Conservation (phyloP, 2,888 invertebrate species). For the Noctua pronuba region DNA sequence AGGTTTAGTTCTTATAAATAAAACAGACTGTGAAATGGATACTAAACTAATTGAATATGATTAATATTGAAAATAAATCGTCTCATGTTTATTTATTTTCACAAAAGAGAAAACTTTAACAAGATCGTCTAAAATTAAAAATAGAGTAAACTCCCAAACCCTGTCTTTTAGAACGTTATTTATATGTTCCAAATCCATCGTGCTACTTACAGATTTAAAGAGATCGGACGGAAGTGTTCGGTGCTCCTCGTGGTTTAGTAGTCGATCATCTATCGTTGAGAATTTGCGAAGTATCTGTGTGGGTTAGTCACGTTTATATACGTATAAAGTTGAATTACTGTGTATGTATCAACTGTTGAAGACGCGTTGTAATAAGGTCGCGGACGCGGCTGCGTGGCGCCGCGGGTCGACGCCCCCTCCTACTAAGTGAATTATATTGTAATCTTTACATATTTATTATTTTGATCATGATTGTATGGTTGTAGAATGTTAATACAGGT, state of each 20-base stretch:
- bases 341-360: slow-evolving; percentile 66
- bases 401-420: slow-evolving; percentile 82
- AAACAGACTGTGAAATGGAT: slow-evolving; percentile 31
- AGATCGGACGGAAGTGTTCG: slow-evolving; percentile 64
- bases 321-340: slow-evolving; percentile 67
- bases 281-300: slow-evolving; percentile 60
- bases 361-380: slow-evolving; percentile 84
- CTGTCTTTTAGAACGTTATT: slow-evolving; percentile 61
- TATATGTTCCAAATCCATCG: slow-evolving; percentile 62
- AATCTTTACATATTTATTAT: slow-evolving; percentile 69
- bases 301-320: slow-evolving; percentile 66
- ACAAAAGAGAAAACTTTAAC: slow-evolving; percentile 25
- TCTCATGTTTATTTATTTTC: slow-evolving; percentile 33
- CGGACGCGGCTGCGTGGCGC: slow-evolving; percentile 85
- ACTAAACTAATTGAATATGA: slow-evolving; percentile 33
- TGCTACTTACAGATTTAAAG: slow-evolving; percentile 67
- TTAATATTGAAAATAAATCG: slow-evolving; percentile 43
- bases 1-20: slow-evolving; percentile 29
- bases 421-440: slow-evolving; percentile 78
- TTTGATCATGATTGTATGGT: slow-evolving; percentile 52
- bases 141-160: slow-evolving; percentile 43
- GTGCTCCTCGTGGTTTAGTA: slow-evolving; percentile 46
- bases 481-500: slow-evolving; percentile 52
- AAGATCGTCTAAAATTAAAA: slow-evolving; percentile 46
- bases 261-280: slow-evolving; percentile 60